Evolutionary conservation across 2,888 invertebrate genomes (phyloP).

Genomic region (Carpatolechia fugitivella): DNA sequence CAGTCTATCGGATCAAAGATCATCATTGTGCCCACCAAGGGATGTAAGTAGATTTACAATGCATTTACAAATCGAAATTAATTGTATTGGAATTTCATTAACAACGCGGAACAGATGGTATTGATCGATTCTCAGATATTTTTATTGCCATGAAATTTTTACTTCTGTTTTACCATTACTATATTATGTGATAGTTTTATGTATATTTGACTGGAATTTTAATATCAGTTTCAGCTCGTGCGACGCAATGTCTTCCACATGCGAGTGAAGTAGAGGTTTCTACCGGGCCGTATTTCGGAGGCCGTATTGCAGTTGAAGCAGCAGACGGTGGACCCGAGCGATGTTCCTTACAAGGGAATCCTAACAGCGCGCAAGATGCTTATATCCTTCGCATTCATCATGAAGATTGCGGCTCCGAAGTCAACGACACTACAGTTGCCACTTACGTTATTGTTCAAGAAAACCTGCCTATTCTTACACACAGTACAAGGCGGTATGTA

Average conservation of each 20-base stretch:
- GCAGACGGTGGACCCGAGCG: constrained; percentile 83
- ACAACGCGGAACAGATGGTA: no score
- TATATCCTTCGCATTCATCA: constrained; percentile 88
- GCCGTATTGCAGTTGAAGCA: constrained; percentile 87
- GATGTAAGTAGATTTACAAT: constrained; percentile 82
- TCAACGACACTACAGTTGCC: constrained; percentile 88
- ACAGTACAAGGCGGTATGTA: constrained; percentile 83
- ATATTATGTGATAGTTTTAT: no score
- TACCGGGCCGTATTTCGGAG: constrained; percentile 89
- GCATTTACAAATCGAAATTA: not conserved
- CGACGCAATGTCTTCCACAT: constrained; percentile 88
- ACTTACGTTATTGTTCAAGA: constrained; percentile 91
- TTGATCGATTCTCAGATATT: no score
- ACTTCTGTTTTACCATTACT: no score
- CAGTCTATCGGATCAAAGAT: constrained; percentile 82
- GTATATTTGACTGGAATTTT: not conserved
- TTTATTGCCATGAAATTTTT: no score
- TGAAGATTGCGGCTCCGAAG: constrained; percentile 85
- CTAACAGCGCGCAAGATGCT: constrained; percentile 84
- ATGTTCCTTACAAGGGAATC: constrained; percentile 87
- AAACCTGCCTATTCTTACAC: constrained; percentile 89
- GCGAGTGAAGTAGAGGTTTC: constrained; percentile 91
- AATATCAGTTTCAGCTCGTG: constrained; percentile 86
- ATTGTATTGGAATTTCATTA: not conserved
- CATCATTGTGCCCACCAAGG: constrained; percentile 88